Percentiles rank a stretch among this genome's conserved stretches.
phyloP scores from a whole-genome alignment of 2,797 vertebrate genomes.

The Eidolon dupreanum region DNA sequence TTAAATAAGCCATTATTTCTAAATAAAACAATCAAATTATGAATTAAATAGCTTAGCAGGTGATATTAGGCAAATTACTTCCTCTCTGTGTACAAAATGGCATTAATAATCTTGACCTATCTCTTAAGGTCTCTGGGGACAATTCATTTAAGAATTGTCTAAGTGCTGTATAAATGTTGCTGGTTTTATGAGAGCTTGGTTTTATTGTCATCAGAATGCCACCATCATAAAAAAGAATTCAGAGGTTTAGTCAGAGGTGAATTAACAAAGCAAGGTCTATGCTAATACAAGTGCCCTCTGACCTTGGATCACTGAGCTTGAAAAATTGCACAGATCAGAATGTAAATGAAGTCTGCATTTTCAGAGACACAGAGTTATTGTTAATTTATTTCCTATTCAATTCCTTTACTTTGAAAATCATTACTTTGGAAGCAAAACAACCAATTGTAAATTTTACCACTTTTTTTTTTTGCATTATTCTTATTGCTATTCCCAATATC shows the following conservation, averaged over 20 bases:
- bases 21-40: conserved; percentile 71
- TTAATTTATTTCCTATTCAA: conserved; percentile 49
- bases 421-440: conserved; percentile 46
- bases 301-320: conserved; percentile 59
- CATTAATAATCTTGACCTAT: conserved; percentile 62
- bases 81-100: conserved; percentile 60
- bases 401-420: conserved; percentile 59
- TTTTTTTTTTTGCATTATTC: not conserved
- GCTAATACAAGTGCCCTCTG: conserved; percentile 65
- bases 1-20: conserved; percentile 41
- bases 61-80: conserved; percentile 68
- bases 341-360: conserved; percentile 72
- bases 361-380: conserved; percentile 50
- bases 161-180: conserved; percentile 64
- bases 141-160: conserved; percentile 52
- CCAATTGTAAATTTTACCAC: not conserved
- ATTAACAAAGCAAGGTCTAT: conserved; percentile 68
- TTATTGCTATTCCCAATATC: not conserved
- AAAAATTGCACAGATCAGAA: conserved; percentile 64
- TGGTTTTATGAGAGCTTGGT: conserved; percentile 52
- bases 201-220: conserved; percentile 66
- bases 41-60: conserved; percentile 51
- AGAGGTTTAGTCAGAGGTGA: conserved; percentile 65
- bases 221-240: conserved; percentile 56
- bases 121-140: conserved; percentile 45